Base-by-base conservation (phyloP, 1,140 invertebrate genomes). In the Apis laboriosa region DNA sequence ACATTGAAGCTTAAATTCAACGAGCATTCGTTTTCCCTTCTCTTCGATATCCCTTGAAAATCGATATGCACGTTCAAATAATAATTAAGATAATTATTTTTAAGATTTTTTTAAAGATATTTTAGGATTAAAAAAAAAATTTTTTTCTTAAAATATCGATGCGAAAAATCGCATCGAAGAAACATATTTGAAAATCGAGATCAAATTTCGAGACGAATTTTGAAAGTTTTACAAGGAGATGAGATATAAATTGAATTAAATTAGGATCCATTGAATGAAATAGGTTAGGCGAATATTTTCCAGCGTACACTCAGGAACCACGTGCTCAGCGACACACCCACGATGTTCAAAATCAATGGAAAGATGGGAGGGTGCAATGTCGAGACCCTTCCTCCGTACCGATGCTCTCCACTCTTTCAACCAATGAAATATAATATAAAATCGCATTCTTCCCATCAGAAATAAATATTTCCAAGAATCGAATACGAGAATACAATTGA, bases 311-410 rank as follows among this genome's bases (percentile, higher is more conserved):
- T 13, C 7, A 60, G 58, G 67, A 21, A 72, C 82, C 85, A 87
- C 86, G 86, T 87, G 85, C 55, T 84, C 64, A 19, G 58, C 9
- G 82, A 84, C 85, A 88, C 86, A 84, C 77, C 86, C 82, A 87
- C 82, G 58, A 73, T 73, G 66, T 68, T 80, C 77, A 73, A 87
- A 84, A 88, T 87, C 86, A 84, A 87, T 87, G 74, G 67, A 71
- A 56, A 77, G 64, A 21, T 24, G 67, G 67, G 55, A 77, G 81
- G 68, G 53, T 58, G 68, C 53, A 56, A 43, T 63, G 17, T 51
- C 68, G 68, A 82, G 78, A 60, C 43, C 84, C 55, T 61, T 11
- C 13, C 55, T 76, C 43, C 55, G 43, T 64, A 51, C 61, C 43
- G 63, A 76, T 49, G 28, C 75, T 61, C 43, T 72, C 34, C 34